Evolutionary conservation across 2,888 invertebrate genomes (phyloP).

Genomic region (Melipona beecheii): DNA sequence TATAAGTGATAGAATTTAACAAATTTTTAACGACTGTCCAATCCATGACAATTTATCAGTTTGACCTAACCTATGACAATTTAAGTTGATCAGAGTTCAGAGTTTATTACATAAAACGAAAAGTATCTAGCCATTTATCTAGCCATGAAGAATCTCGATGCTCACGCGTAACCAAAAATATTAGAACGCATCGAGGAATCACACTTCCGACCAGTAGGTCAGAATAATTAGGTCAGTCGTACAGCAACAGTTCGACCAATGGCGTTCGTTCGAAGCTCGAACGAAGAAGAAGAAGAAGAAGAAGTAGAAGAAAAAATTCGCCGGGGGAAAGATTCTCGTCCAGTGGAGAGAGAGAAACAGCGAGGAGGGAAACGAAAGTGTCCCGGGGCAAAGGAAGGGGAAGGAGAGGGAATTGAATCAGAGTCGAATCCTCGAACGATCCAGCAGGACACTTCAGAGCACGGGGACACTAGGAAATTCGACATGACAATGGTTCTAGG

Average conservation of each 20-base stretch:
- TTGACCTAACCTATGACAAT: too few species aligned
- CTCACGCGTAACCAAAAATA: constrained; percentile 20
- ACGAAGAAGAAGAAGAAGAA: neutral
- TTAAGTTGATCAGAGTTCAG: too few species aligned
- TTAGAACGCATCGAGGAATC: constrained; percentile 10
- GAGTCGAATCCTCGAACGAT: constrained; percentile 66
- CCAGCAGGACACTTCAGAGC: constrained; percentile 58
- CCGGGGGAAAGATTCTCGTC: constrained; percentile 52
- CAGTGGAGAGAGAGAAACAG: constrained; percentile 32
- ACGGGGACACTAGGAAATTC: constrained; percentile 56
- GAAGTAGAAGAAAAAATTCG: constrained; percentile 28
- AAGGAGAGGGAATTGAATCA: constrained; percentile 43
- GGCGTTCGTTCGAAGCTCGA: constrained; percentile 23
- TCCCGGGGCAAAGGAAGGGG: neutral
- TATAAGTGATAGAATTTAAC: neutral
- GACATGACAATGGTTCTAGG: constrained; percentile 63
- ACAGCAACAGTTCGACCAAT: constrained; percentile 59
- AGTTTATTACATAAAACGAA: too few species aligned
- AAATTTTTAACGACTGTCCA: too few species aligned
- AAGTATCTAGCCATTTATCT: too few species aligned
- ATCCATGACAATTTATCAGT: too few species aligned
- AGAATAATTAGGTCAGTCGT: constrained; percentile 61
- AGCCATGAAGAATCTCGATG: too few species aligned
- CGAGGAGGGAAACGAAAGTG: constrained; percentile 38
- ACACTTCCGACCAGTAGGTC: constrained; percentile 49